phyloP scores from a whole-genome alignment of 2,797 vertebrate species.

The Linurgus olivaceus region DNA sequence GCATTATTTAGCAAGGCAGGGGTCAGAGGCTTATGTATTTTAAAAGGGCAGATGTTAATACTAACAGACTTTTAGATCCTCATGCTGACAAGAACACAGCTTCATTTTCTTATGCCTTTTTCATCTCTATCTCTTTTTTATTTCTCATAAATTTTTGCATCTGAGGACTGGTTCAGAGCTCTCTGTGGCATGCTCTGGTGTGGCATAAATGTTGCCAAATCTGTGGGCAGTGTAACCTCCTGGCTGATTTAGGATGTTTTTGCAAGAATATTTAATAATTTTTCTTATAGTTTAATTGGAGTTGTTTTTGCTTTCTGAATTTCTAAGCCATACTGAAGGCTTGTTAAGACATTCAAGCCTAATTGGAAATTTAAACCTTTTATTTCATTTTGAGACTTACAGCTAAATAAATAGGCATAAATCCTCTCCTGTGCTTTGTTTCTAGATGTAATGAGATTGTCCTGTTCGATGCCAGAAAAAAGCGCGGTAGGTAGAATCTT shows the following conservation, averaged over 20 bases:
- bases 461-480: conserved; percentile 82
- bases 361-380: neutral
- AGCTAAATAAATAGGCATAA: neutral
- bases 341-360: neutral
- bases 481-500: conserved; percentile 66
- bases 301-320: neutral
- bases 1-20: neutral
- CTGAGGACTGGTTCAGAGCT: neutral
- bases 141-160: neutral
- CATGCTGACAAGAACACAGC: neutral
- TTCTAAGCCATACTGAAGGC: neutral
- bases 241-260: neutral
- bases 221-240: neutral
- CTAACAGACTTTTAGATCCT: neutral
- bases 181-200: neutral
- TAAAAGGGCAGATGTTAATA: neutral
- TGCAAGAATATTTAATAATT: neutral
- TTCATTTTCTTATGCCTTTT: neutral
- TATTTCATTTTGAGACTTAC: neutral
- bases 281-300: neutral
- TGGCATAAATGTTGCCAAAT: neutral
- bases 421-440: neutral
- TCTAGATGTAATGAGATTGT: conserved; percentile 82
- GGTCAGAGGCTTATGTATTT: neutral
- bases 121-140: neutral